Evolutionary conservation across 2,797 vertebrate genomes (phyloP), one percentile per base, ranked within the genome.

Genomic region (Centroberyx gerrardi): DNA sequence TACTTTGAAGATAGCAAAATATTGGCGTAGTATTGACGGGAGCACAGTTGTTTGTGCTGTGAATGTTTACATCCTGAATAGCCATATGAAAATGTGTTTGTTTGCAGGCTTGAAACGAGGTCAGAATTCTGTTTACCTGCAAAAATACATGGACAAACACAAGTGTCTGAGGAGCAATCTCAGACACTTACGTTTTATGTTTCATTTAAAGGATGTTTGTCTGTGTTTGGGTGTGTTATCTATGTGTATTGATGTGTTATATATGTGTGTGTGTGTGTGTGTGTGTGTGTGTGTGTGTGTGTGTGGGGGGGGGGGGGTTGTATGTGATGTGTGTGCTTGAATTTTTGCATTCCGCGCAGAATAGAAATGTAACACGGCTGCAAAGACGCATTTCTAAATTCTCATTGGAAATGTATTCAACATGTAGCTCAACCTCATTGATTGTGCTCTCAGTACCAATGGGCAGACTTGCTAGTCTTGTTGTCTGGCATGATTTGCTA

Each of bases 401-500:
- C 18, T 27, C 9, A 44, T 42, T n/a, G 10, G 14, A 33, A 76
- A 83, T 59, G 66, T 74, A 68, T 72, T 64, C 22, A 51, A 55
- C 55, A 22, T 74, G 27, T 44, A 69, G 76, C 70, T 77, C 56
- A 42, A 77, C 60, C 53, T 36, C 66, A 88, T 87, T 80, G 82
- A 85, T 87, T 36, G 58, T 58, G 18, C 64, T 80, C 66, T 84
- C 76, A 73, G 70, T 72, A 70, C 69, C n/a, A 1, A 74, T 68
- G 59, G 36, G 66, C 72, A 9, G 60, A 68, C 77, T 81, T 84
- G 79, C 88, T 89, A 46, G 66, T 83, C 68, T 73, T 72, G 62
- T 76, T 82, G 80, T 80, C 78, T 60, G 62, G 36, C 51, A 78
- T 85, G 72, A 83, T 85, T 82, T 83, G 69, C 73, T 73, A 63